A percentile compares a stretch with the other conserved stretches of the same genome.
Evolutionary conservation across 2,113 vertebrate species (phyloP).

Genomic region (Salvator merianae): DNA sequence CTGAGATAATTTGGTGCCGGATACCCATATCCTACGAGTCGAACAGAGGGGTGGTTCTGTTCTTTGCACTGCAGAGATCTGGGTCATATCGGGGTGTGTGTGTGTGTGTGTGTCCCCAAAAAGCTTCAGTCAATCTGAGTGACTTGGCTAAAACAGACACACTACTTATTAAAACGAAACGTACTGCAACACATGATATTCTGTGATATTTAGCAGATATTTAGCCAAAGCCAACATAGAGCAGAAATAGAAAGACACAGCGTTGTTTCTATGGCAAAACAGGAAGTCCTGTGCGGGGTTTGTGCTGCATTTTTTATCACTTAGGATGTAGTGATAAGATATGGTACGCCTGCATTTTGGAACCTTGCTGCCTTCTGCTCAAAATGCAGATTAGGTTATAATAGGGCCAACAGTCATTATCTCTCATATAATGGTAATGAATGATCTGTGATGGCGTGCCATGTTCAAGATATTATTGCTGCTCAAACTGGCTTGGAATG

Average conservation of each 20-base stretch:
- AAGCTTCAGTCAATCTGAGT: neutral
- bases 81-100: conserved; percentile 1
- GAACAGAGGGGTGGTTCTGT: neutral
- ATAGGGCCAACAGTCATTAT: too few species aligned
- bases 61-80: neutral
- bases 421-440: neutral
- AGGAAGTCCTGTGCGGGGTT: too few species aligned
- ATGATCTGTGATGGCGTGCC: neutral
- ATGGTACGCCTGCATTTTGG: neutral
- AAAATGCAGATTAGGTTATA: neutral
- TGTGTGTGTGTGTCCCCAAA: too few species aligned
- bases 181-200: neutral
- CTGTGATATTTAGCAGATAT: neutral
- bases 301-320: neutral
- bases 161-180: neutral
- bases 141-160: neutral
- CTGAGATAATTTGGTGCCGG: neutral
- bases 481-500: too few species aligned
- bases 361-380: neutral
- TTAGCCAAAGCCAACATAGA: neutral
- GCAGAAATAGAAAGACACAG: neutral
- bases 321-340: neutral
- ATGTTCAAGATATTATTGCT: neutral
- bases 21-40: neutral
- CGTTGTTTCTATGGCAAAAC: neutral